Evolutionary conservation across 2,888 invertebrate species (phyloP), one percentile per base, ranked within the genome.

Genomic region (Campopleginae sp.): DNA sequence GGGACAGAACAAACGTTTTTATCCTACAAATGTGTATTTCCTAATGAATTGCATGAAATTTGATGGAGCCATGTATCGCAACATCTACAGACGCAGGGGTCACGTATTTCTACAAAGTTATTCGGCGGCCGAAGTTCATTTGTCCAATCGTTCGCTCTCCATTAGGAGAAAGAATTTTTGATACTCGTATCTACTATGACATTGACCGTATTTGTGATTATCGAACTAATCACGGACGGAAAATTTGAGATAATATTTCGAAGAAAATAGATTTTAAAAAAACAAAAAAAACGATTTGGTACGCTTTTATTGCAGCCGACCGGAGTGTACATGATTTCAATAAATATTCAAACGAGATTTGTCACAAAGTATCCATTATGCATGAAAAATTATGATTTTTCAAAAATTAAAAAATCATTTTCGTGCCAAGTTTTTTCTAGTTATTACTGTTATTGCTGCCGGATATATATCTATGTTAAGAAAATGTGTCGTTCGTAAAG

Each of bases 81-180:
- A 38, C 38, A 38, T 38, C 10, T 1, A 58, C 1, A 27, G 48
- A 48, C n/a, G 19, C 44, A 12, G 23, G 27, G 33, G 58, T 14
- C 33, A 27, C 19, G 33, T 68, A 61, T 19, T 14, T 48, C 12
- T 54, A n/a, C 14, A 63, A 38, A 19, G 12, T 14, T 1, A 65
- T 48, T 31, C 14, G 42, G 12, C 31, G 74, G 46, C 51, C 70
- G 77, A 58, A 82, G 82, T 82, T 54, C 82, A 54, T 78, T 54
- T 33, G 12, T 19, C 19, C 31, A 66, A n/a, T 66, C 42, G 42
- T 66, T 42, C 38, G 38, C 14, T 63, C 12, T 58, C 2, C 14
- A 58, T 5, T 14, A 5, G 4, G 27, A 58, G 27, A 54, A 23
- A 12, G 23, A 23, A 58, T 14, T 58, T 12, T n/a, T 14, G 12